These are phyloP conservation scores for Phallusia fumigata DNA, from an alignment of 23 tunicate species.

Conservation along the genomic window DNA sequence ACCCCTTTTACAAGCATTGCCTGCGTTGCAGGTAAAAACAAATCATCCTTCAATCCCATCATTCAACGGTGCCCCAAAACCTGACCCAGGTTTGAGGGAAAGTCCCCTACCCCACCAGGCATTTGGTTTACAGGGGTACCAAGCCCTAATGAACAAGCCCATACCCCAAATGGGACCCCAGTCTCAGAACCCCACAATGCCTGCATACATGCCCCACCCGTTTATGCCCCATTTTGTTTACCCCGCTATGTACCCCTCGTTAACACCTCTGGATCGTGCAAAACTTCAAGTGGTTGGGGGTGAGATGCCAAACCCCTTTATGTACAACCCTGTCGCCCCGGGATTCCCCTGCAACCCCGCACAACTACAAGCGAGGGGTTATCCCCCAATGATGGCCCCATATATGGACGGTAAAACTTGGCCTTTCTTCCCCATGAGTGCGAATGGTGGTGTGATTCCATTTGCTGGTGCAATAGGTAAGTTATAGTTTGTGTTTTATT, in stretches of 20 bases:
- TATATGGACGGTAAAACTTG: slow-evolving; percentile 47
- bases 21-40: not conserved
- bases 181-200: not conserved
- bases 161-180: not conserved
- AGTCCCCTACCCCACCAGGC: slow-evolving; percentile 11
- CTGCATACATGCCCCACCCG: slow-evolving; percentile 31
- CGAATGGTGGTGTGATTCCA: slow-evolving; percentile 46
- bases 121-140: not conserved
- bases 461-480: slow-evolving; percentile 35
- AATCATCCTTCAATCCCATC: not conserved
- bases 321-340: not conserved
- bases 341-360: slow-evolving; percentile 1
- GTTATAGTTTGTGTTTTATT: not conserved
- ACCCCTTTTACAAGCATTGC: too few species aligned
- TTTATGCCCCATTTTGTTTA: slow-evolving; percentile 40
- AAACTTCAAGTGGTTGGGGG: slow-evolving; percentile 31
- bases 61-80: not conserved
- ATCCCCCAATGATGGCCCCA: slow-evolving; percentile 25
- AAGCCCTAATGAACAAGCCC: not conserved
- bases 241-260: slow-evolving; percentile 43
- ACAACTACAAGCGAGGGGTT: not conserved
- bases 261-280: slow-evolving; percentile 33
- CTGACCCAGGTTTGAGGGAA: not conserved
- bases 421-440: slow-evolving; percentile 52
- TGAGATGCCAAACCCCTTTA: slow-evolving; percentile 22